Conservation (phyloP, 2,113 vertebrate species). For the Sylvia atricapilla region DNA sequence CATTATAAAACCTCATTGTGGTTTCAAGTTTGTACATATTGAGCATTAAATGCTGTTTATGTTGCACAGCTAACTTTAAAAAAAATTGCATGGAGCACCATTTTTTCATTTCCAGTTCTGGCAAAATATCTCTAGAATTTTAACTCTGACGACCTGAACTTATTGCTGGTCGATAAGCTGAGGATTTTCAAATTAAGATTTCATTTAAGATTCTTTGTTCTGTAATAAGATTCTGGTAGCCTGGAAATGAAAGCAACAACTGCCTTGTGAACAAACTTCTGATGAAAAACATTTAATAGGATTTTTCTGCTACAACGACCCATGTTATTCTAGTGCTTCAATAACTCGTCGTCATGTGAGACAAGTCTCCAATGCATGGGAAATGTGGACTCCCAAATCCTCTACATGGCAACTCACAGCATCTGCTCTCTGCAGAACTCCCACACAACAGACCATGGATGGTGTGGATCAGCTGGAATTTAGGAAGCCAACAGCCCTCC, state of each 20-base stretch:
- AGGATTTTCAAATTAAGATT: slow-evolving; percentile 32
- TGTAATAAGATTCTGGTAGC: neutral
- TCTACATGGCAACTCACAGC: neutral
- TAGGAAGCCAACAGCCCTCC: neutral
- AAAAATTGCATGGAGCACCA: neutral
- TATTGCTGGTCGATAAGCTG: neutral
- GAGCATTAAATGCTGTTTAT: neutral
- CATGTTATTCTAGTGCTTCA: neutral
- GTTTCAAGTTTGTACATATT: neutral
- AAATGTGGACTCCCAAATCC: neutral
- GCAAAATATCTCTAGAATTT: neutral
- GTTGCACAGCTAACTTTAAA: neutral
- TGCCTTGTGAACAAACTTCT: neutral
- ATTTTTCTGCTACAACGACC: neutral
- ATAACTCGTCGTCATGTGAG: neutral
- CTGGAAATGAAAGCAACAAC: neutral
- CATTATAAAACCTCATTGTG: neutral
- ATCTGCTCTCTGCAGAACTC: neutral
- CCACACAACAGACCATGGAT: neutral
- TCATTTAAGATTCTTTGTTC: slow-evolving; percentile 21
- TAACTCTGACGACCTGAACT: neutral
- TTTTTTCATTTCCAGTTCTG: neutral
- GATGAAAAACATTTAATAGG: neutral
- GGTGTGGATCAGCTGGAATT: neutral
- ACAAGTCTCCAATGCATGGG: neutral